Percentiles rank a stretch among this genome's conserved stretches.
These are phyloP conservation scores for Charina bottae DNA, from an alignment of 2,113 vertebrate genomes.

Conservation along the genomic window DNA sequence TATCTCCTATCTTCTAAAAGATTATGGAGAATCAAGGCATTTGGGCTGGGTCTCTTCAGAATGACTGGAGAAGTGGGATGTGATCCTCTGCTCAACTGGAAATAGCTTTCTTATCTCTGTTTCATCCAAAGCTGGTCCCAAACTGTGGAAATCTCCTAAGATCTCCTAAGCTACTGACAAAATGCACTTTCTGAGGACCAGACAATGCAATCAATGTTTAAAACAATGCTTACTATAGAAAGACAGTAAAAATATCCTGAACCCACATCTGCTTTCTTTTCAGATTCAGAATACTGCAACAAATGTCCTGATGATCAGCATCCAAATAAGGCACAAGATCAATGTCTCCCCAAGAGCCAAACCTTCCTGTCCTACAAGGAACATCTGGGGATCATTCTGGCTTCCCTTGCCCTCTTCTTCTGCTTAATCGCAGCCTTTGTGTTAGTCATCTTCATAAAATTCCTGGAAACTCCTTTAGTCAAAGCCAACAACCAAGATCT, in stretches of 20 bases:
- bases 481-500: not conserved
- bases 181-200: too few relatives aligned
- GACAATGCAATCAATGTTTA: not conserved
- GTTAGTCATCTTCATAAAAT: not conserved
- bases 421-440: not conserved
- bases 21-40: too few relatives aligned
- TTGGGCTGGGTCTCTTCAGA: too few relatives aligned
- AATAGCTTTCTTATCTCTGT: too few relatives aligned
- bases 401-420: not conserved
- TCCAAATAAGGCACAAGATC: not conserved
- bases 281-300: not conserved
- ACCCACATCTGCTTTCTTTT: not conserved
- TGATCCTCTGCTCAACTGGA: too few relatives aligned
- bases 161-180: too few relatives aligned
- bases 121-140: too few relatives aligned
- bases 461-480: not conserved
- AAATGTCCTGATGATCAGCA: not conserved
- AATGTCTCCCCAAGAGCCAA: not conserved
- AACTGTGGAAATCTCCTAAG: too few relatives aligned
- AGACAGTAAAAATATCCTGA: not conserved
- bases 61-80: too few relatives aligned
- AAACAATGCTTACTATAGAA: not conserved
- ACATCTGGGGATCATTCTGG: not conserved
- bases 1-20: too few relatives aligned
- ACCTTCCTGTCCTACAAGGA: not conserved